phyloP scores from a whole-genome alignment of 1,140 invertebrate species.

The Argopecten irradians region DNA sequence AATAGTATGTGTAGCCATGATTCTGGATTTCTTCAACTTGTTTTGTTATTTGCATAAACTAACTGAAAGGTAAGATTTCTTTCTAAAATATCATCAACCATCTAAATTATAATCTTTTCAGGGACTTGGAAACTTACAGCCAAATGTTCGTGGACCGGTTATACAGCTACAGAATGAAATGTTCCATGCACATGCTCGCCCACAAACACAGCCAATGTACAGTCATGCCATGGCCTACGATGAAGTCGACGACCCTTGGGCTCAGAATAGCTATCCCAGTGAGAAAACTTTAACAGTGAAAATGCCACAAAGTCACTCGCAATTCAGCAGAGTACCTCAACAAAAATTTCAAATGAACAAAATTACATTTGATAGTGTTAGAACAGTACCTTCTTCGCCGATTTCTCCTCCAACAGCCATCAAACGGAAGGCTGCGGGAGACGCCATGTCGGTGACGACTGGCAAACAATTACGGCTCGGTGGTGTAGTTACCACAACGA shows the following conservation, averaged over 20 bases:
- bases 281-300: constrained; percentile 54
- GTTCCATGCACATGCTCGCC: neutral
- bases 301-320: constrained; percentile 33
- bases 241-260: neutral
- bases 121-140: neutral
- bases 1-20: too few relatives aligned
- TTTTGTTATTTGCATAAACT: too few relatives aligned
- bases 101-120: too few relatives aligned
- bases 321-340: constrained; percentile 25
- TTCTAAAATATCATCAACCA: too few relatives aligned
- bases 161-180: neutral
- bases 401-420: neutral
- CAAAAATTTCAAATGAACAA: constrained; percentile 28
- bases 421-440: constrained; percentile 25
- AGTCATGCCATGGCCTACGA: neutral
- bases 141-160: neutral
- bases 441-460: neutral
- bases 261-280: constrained; percentile 8
- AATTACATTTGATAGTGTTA: constrained; percentile 16
- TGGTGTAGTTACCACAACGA: neutral
- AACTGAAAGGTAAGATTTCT: too few relatives aligned
- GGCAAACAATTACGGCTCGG: neutral
- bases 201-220: neutral
- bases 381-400: neutral
- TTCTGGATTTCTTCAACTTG: too few relatives aligned